Evolutionary conservation across 2,797 vertebrate genomes (phyloP).

Genomic region (Cynodonichthys magdalenae): DNA sequence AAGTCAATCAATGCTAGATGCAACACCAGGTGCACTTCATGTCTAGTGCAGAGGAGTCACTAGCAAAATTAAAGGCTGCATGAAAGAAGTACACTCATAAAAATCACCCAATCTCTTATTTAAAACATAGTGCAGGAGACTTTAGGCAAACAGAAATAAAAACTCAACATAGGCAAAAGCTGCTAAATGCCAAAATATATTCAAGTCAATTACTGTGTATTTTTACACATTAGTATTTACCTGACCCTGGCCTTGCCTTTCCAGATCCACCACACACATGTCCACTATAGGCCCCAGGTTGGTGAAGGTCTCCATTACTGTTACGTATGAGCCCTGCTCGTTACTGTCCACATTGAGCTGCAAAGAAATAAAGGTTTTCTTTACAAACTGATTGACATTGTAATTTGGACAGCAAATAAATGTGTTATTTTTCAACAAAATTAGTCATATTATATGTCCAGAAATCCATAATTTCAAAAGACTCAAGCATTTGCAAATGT

Average conservation of each 20-base stretch:
- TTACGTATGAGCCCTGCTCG: slow-evolving; percentile 96
- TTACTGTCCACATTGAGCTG: slow-evolving; percentile 98
- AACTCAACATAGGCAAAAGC: not conserved
- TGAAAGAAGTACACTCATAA: not conserved
- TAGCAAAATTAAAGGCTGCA: not conserved
- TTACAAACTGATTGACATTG: not conserved
- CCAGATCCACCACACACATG: slow-evolving; percentile 99
- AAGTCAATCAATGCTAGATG: slow-evolving; percentile 22
- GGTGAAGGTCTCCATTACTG: slow-evolving; percentile 98
- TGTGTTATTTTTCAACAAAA: not conserved
- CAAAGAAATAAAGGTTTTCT: not conserved
- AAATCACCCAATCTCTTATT: not conserved
- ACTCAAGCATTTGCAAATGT: too few species aligned
- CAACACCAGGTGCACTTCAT: not conserved
- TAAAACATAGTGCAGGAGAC: not conserved
- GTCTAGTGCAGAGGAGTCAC: not conserved
- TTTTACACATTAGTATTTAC: slow-evolving; percentile 67
- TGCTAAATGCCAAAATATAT: too few species aligned
- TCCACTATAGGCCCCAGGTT: slow-evolving; percentile 98
- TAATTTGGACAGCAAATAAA: not conserved
- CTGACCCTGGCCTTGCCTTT: slow-evolving; percentile 98
- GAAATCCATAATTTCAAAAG: not conserved
- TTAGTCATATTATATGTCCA: not conserved
- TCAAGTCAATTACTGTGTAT: too few species aligned
- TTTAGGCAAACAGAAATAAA: not conserved